phyloP scores from a whole-genome alignment of 2,797 vertebrate species.

The Gymnopithys bicolor region DNA sequence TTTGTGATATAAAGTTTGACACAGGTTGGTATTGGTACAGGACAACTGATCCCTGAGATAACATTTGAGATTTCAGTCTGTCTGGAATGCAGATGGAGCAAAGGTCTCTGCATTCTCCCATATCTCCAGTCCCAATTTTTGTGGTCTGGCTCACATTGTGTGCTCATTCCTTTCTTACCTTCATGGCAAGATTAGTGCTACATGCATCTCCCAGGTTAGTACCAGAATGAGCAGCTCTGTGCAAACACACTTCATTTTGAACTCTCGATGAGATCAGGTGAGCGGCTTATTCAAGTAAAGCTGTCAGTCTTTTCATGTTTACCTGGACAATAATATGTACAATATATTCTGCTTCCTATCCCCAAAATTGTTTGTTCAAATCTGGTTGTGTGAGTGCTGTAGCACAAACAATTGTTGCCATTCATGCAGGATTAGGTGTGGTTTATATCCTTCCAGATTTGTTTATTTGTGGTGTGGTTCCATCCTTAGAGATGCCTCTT shows the following conservation, averaged over 20 bases:
- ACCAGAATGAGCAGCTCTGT: not conserved
- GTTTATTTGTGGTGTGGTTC: not conserved
- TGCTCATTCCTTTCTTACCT: not conserved
- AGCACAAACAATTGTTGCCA: not conserved
- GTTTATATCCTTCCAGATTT: not conserved
- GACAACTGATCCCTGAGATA: not conserved
- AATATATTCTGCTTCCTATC: not conserved
- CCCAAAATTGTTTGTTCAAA: slow-evolving; percentile 33
- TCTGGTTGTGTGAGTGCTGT: not conserved
- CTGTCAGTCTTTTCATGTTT: not conserved
- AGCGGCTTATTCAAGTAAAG: not conserved
- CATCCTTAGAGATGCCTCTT: not conserved
- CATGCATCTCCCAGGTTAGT: not conserved
- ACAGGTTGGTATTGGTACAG: not conserved
- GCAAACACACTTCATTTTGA: not conserved
- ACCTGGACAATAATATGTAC: not conserved
- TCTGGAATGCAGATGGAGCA: not conserved
- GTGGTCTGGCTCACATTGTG: not conserved
- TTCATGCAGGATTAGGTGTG: slow-evolving; percentile 25
- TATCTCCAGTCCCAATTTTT: fast-evolving
- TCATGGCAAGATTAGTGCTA: fast-evolving
- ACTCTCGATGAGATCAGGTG: not conserved
- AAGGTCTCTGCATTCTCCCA: not conserved
- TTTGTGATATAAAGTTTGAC: not conserved
- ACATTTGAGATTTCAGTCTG: not conserved